These are phyloP conservation scores for Cavia porcellus DNA, from an alignment of 2,113 vertebrate genomes.

Conservation along the genomic window DNA sequence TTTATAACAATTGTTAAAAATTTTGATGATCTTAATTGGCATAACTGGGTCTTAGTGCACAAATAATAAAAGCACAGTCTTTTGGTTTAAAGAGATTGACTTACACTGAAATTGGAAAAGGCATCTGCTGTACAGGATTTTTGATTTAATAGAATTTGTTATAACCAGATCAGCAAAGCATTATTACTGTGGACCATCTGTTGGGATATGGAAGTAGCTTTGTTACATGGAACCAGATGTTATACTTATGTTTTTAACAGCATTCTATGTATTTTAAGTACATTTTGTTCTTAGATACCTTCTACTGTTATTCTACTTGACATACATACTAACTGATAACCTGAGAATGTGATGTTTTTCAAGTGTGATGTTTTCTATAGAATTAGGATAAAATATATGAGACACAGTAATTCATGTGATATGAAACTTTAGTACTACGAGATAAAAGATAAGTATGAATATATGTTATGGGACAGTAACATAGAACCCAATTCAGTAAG, in stretches of 20 bases:
- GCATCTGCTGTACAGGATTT: conserved; percentile 80
- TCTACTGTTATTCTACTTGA: conserved; percentile 55
- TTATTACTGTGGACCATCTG: conserved; percentile 83
- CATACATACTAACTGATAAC: conserved; percentile 43
- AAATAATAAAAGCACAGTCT: conserved; percentile 73
- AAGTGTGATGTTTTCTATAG: conserved; percentile 45
- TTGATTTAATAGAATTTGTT: conserved; percentile 82
- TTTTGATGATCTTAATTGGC: conserved; percentile 62
- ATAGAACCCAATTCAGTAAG: not conserved
- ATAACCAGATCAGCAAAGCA: conserved; percentile 80
- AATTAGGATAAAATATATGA: conserved; percentile 52
- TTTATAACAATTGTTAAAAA: conserved; percentile 69
- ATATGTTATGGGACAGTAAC: not conserved
- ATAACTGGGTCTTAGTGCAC: conserved; percentile 66
- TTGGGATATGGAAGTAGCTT: conserved; percentile 82
- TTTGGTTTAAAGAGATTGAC: conserved; percentile 80
- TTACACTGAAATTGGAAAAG: conserved; percentile 79
- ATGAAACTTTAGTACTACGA: conserved; percentile 40
- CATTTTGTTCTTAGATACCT: conserved; percentile 69
- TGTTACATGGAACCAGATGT: conserved; percentile 82
- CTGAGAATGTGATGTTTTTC: conserved; percentile 58
- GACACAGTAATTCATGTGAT: conserved; percentile 21
- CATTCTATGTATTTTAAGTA: conserved; percentile 81
- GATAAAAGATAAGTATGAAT: conserved; percentile 43
- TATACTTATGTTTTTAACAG: conserved; percentile 76